phyloP scores from a whole-genome alignment of 2,888 invertebrate species.

The Hemicrepidius hirtus region DNA sequence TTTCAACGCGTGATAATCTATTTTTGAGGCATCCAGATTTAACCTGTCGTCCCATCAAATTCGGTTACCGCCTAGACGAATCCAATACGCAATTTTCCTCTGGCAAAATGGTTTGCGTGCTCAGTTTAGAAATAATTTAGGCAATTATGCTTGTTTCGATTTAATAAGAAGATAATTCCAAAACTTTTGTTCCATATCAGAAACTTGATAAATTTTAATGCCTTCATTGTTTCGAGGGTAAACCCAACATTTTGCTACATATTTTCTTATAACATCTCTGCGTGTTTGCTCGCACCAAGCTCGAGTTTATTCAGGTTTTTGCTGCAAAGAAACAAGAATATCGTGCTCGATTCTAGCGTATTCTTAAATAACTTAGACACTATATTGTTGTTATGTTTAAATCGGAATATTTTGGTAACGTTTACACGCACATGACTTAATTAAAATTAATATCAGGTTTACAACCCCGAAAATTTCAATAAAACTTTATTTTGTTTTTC shows the following conservation, averaged over 20 bases:
- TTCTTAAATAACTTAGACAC: constrained; percentile 13
- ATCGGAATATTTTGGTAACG: background rate
- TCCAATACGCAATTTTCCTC: constrained; percentile 1
- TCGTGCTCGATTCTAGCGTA: background rate
- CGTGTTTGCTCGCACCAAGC: background rate
- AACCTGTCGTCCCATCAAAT: constrained; percentile 11
- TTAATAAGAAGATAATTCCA: constrained; percentile 29
- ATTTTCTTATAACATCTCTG: constrained; percentile 7
- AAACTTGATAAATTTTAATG: constrained; percentile 28
- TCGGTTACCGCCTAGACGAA: background rate
- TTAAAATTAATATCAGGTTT: constrained; percentile 10
- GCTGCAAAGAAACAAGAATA: constrained; percentile 10
- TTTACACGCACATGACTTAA: constrained; percentile 18
- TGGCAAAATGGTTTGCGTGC: constrained; percentile 7
- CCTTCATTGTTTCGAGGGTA: constrained; percentile 10
- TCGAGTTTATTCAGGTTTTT: background rate
- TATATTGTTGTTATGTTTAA: constrained; percentile 8
- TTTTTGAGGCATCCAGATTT: constrained; percentile 16
- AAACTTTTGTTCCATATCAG: constrained; percentile 19
- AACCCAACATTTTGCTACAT: background rate
- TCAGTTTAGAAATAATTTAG: constrained; percentile 26
- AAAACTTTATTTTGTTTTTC: too few relatives aligned
- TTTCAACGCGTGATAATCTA: constrained; percentile 23
- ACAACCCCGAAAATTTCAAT: background rate
- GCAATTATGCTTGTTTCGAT: constrained; percentile 31